Evolutionary conservation across 2,888 invertebrate species (phyloP).

Genomic region (Suillia variegata): DNA sequence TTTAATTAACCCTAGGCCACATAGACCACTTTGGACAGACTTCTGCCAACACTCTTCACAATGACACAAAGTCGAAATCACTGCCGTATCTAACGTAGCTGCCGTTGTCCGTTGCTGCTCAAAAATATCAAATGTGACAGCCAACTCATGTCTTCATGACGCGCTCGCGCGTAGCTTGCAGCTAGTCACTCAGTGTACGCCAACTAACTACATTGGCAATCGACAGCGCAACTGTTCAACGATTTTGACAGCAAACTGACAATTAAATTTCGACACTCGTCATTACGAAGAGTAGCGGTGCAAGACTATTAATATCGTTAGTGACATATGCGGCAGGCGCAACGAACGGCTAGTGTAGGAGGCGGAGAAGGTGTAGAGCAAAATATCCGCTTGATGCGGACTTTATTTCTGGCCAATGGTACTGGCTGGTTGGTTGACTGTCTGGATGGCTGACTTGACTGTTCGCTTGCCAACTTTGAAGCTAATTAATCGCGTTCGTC

Average conservation of each 20-base stretch:
- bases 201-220: neutral
- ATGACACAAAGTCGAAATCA: neutral
- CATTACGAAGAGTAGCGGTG: neutral
- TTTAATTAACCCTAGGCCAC: conserved; percentile 10
- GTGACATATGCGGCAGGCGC: neutral
- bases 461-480: no score
- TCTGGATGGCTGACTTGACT: no score
- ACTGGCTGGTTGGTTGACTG: no score
- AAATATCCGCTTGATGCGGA: neutral
- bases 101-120: neutral
- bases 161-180: no score
- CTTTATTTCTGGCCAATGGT: neutral
- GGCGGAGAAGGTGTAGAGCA: neutral
- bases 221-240: neutral
- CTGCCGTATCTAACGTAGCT: neutral
- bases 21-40: neutral
- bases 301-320: conserved; percentile 5
- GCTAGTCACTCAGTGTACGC: neutral
- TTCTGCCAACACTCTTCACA: neutral
- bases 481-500: conserved; percentile 18
- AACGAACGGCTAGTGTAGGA: neutral
- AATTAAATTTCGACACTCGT: conserved; percentile 19
- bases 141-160: neutral
- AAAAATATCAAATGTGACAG: conserved; percentile 10
- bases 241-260: conserved; percentile 6